Percentiles rank a stretch among this genome's conserved stretches.
These are phyloP conservation scores for Martes martes DNA, from an alignment of 2,113 vertebrate genomes.

Conservation along the genomic window DNA sequence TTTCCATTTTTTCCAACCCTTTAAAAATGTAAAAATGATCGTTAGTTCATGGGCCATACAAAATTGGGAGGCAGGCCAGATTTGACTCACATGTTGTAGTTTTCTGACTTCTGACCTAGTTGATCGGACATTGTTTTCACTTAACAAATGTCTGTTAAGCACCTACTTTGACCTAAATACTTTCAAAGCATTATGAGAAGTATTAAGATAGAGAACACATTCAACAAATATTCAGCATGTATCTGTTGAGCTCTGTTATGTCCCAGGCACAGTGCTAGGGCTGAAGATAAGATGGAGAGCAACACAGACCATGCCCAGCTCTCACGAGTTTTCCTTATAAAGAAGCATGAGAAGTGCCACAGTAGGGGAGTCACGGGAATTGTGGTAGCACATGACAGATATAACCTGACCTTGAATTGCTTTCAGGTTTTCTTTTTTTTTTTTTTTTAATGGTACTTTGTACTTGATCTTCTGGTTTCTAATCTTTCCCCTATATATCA, in stretches of 20 bases:
- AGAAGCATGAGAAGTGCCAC: background rate
- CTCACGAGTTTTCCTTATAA: background rate
- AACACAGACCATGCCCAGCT: background rate
- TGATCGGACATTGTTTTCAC: background rate
- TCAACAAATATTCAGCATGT: background rate
- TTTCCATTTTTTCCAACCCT: background rate
- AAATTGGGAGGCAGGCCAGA: background rate
- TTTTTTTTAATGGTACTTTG: background rate
- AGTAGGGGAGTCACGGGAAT: background rate
- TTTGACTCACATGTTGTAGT: background rate
- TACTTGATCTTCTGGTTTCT: background rate
- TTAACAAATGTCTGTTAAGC: slow-evolving; percentile 2
- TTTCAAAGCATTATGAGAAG: slow-evolving; percentile 1
- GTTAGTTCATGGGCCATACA: background rate
- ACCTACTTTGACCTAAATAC: background rate
- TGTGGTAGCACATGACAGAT: background rate
- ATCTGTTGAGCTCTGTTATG: background rate
- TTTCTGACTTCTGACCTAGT: background rate
- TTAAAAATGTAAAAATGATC: background rate
- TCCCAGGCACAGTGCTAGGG: background rate
- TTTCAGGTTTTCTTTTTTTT: background rate
- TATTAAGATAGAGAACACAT: background rate
- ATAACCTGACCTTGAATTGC: background rate
- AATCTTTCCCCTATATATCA: background rate
- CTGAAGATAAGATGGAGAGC: background rate